A percentile compares a stretch with the other conserved stretches of the same genome.
These are phyloP conservation scores for Plodia interpunctella DNA, from an alignment of 1,140 invertebrate genomes.

Conservation along the genomic window DNA sequence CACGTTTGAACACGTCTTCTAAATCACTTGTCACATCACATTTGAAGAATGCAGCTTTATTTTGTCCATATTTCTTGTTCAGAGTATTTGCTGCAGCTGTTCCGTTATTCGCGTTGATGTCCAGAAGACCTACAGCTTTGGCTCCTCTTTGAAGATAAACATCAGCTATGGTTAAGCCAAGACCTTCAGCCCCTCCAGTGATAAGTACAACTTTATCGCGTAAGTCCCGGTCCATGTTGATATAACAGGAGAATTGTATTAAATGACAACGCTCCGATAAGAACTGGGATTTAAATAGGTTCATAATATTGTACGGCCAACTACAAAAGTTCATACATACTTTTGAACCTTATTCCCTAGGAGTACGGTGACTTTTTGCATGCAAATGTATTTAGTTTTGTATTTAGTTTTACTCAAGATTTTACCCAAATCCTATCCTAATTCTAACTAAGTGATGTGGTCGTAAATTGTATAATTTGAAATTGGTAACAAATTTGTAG, in stretches of 20 bases:
- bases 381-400: too few species aligned
- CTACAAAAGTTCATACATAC: too few species aligned
- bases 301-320: too few species aligned
- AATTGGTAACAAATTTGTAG: too few species aligned
- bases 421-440: too few species aligned
- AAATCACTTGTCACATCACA: conserved; percentile 75
- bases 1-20: conserved; percentile 54
- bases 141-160: conserved; percentile 15
- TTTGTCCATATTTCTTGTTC: conserved; percentile 66
- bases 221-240: conserved; percentile 11
- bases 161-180: conserved; percentile 16
- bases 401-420: too few species aligned
- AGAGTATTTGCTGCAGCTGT: conserved; percentile 46
- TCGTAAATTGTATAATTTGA: too few species aligned
- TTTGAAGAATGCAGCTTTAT: conserved; percentile 64
- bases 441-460: too few species aligned
- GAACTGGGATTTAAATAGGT: not conserved
- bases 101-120: conserved; percentile 41
- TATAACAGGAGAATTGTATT: not conserved
- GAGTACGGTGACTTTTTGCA: too few species aligned
- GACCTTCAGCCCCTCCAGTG: conserved; percentile 17
- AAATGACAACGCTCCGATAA: not conserved
- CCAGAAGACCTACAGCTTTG: conserved; percentile 35
- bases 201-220: conserved; percentile 16
- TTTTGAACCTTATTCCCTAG: too few species aligned